phyloP scores from a whole-genome alignment of 2,888 invertebrate species.

The Lapara coniferarum region DNA sequence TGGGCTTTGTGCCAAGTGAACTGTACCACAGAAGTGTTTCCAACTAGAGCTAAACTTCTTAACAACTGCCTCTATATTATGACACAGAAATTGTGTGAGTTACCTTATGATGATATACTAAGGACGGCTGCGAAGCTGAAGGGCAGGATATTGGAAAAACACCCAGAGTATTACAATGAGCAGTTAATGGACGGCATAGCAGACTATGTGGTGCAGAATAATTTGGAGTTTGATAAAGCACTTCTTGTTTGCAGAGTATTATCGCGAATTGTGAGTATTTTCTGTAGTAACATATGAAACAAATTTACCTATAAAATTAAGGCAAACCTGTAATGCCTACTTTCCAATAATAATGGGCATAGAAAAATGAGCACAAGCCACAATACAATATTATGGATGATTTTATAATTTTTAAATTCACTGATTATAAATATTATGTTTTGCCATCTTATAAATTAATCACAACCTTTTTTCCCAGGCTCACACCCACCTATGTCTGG shows the following conservation, averaged over 20 bases:
- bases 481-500: constrained; percentile 82
- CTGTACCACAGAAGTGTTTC: constrained; percentile 61
- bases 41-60: constrained; percentile 77
- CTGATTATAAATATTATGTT: too few relatives aligned
- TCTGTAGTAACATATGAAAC: constrained; percentile 1
- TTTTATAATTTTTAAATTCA: too few relatives aligned
- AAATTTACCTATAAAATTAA: background rate
- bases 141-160: constrained; percentile 69
- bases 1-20: constrained; percentile 82
- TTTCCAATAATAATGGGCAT: background rate
- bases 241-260: constrained; percentile 79
- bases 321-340: too few relatives aligned
- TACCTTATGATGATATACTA: constrained; percentile 77
- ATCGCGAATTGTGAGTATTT: constrained; percentile 81
- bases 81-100: constrained; percentile 65
- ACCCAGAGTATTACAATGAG: constrained; percentile 84
- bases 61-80: constrained; percentile 78
- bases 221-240: constrained; percentile 77
- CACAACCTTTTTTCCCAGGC: constrained; percentile 61
- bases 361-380: background rate
- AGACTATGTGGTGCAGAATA: constrained; percentile 76
- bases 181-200: constrained; percentile 83
- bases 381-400: too few relatives aligned
- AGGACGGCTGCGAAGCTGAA: constrained; percentile 77
- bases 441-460: background rate